Conservation (phyloP, 2,113 vertebrate genomes). For the Athene noctua region DNA sequence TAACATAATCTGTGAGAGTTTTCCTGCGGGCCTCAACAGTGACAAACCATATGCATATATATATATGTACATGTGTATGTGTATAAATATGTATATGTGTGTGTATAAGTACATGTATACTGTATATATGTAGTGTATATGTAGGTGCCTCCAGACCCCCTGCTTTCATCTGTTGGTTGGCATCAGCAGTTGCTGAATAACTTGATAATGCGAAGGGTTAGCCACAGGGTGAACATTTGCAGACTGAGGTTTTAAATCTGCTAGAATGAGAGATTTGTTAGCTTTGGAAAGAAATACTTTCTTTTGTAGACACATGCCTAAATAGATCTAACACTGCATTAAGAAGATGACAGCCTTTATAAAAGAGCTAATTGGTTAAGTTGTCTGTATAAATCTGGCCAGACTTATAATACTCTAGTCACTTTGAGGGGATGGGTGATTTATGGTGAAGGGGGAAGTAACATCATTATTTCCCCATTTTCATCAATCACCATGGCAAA, state of each 20-base stretch:
- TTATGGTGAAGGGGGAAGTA: background rate
- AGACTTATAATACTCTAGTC: background rate
- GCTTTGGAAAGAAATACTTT: background rate
- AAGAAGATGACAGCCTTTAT: background rate
- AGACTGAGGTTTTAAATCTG: background rate
- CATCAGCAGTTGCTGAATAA: background rate
- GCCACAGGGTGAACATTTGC: background rate
- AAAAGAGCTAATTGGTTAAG: conserved; percentile 19
- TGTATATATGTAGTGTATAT: background rate
- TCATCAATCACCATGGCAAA: conserved; percentile 22
- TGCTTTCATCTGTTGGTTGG: background rate
- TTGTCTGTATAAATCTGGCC: background rate
- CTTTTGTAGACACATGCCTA: background rate
- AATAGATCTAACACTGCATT: conserved; percentile 15
- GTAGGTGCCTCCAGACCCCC: background rate
- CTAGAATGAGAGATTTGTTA: background rate
- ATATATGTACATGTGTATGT: accelerated
- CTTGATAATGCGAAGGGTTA: background rate
- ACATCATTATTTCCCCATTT: conserved; percentile 24
- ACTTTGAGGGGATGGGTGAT: conserved; percentile 14
- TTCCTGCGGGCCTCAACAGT: background rate
- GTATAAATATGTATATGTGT: background rate
- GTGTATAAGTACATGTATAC: background rate
- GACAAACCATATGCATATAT: background rate
- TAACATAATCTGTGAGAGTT: background rate